Evolutionary conservation across 2,888 invertebrate genomes (phyloP).

Genomic region (Himalopsyche kuldschensis): DNA sequence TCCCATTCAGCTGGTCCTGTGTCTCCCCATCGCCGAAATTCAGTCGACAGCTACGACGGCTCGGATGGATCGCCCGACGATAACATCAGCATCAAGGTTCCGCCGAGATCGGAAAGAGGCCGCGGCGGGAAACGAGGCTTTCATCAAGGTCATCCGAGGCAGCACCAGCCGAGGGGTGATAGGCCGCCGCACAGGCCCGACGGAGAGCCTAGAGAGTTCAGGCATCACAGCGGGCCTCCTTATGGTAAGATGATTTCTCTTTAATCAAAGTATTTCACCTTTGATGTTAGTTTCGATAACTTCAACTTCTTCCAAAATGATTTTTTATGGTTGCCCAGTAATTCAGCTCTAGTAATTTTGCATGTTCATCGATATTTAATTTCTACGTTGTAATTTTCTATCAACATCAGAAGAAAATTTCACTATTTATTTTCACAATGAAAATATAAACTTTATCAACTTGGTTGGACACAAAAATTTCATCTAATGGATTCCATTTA

Average conservation of each 20-base stretch:
- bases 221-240: constrained; percentile 34
- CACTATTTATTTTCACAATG: too few species aligned
- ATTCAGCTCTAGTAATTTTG: too few species aligned
- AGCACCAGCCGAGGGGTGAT: constrained; percentile 25
- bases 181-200: constrained; percentile 37
- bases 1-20: not conserved
- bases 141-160: constrained; percentile 23
- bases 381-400: too few species aligned
- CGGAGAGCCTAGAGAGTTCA: constrained; percentile 32
- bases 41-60: constrained; percentile 45
- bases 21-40: constrained; percentile 12
- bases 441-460: too few species aligned
- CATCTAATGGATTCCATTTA: too few species aligned
- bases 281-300: too few species aligned
- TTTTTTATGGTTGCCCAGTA: too few species aligned
- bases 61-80: constrained; percentile 62
- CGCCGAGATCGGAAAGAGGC: constrained; percentile 42
- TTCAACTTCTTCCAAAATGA: too few species aligned
- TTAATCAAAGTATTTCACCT: too few species aligned
- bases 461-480: too few species aligned
- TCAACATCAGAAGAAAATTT: too few species aligned
- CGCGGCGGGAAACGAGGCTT: not conserved
- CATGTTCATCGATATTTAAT: too few species aligned
- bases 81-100: constrained; percentile 63
- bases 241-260: constrained; percentile 23